Percentiles rank a stretch among this genome's conserved stretches.
These are phyloP conservation scores for Rhinatrema bivittatum DNA, from an alignment of 2,797 vertebrate species.

Conservation along the genomic window DNA sequence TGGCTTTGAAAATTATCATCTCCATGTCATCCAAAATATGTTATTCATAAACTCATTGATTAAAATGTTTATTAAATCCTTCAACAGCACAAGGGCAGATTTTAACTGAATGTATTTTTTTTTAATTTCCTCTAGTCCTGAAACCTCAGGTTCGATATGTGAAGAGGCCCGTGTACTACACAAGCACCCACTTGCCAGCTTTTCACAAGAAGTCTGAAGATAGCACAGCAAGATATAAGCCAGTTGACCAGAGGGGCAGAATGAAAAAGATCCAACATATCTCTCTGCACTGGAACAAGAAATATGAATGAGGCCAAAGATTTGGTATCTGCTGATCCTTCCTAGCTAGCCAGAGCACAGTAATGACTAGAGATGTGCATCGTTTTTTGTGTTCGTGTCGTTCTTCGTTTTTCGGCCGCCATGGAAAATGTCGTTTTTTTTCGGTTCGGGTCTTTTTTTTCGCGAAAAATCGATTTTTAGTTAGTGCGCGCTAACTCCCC, in stretches of 20 bases:
- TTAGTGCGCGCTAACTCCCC: too few relatives aligned
- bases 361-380: too few relatives aligned
- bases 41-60: too few relatives aligned
- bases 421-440: too few relatives aligned
- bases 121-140: conserved; percentile 45
- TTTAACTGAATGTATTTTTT: not conserved
- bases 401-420: too few relatives aligned
- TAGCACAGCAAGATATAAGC: conserved; percentile 30
- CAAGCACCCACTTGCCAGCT: conserved; percentile 47
- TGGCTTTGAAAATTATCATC: too few relatives aligned
- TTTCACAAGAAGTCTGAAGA: conserved; percentile 54
- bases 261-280: conserved; percentile 79
- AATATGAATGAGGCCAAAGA: conserved; percentile 17
- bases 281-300: conserved; percentile 72
- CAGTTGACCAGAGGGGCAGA: conserved; percentile 72
- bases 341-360: too few relatives aligned
- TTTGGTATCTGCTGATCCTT: not conserved
- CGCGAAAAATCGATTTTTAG: too few relatives aligned
- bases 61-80: conserved; percentile 23
- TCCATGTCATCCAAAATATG: too few relatives aligned
- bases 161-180: conserved; percentile 64
- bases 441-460: too few relatives aligned
- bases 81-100: not conserved
- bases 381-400: too few relatives aligned
- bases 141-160: conserved; percentile 53